Conservation (phyloP, 2,888 invertebrate species). For the Drosophila greeni region DNA sequence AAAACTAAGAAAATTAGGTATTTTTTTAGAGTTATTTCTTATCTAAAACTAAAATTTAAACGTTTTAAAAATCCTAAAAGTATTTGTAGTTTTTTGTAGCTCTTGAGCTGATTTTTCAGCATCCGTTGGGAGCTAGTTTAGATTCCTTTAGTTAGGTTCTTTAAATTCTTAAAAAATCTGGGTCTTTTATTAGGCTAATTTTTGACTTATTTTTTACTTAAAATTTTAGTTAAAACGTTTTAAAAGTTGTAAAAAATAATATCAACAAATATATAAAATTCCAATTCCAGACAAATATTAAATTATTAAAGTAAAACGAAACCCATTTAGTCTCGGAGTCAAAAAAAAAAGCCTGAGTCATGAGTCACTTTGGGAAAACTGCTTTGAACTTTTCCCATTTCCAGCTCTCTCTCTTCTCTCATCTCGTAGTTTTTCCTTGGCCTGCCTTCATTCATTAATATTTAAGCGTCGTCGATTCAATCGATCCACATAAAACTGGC, state of each 20-base stretch:
- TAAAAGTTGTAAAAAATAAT: no score
- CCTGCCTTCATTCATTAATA: conserved; percentile 63
- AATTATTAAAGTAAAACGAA: neutral
- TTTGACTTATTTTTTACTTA: no score
- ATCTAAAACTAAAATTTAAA: no score
- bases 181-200: no score
- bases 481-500: conserved; percentile 58
- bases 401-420: neutral
- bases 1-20: neutral
- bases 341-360: conserved; percentile 1
- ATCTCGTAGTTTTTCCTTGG: conserved; percentile 8
- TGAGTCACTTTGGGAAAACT: conserved; percentile 15
- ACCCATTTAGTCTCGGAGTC: neutral
- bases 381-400: conserved; percentile 21
- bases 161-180: no score
- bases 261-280: no score
- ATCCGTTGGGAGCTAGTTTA: no score
- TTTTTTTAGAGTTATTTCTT: no score
- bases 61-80: neutral
- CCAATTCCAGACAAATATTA: no score
- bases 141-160: no score
- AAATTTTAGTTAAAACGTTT: no score
- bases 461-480: conserved; percentile 70
- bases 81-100: neutral
- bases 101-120: no score